Percentiles rank a stretch among this genome's conserved stretches.
phyloP scores from a whole-genome alignment of 2,113 vertebrate species.

The Xenus cinereus region DNA sequence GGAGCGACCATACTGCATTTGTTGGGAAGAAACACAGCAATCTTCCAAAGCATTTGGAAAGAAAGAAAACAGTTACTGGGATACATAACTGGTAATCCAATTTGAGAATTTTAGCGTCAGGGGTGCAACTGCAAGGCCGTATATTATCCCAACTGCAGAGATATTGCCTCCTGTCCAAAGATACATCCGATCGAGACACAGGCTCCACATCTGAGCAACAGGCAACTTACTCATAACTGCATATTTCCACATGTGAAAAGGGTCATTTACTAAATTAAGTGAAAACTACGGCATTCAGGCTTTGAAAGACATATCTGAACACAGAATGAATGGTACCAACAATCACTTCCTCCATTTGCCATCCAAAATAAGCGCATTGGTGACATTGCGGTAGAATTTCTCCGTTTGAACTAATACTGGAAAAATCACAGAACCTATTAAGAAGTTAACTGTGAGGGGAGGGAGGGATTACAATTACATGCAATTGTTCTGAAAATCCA shows the following conservation, averaged over 20 bases:
- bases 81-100: neutral
- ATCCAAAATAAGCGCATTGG: neutral
- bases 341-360: neutral
- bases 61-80: neutral
- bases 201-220: neutral
- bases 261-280: neutral
- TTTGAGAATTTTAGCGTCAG: neutral
- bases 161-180: neutral
- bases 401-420: neutral
- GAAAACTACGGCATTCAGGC: neutral
- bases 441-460: neutral
- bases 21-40: neutral
- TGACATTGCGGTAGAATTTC: neutral
- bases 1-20: accelerated
- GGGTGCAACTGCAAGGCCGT: accelerated
- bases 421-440: neutral
- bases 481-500: neutral
- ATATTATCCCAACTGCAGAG: neutral
- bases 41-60: neutral
- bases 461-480: neutral
- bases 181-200: neutral
- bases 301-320: neutral
- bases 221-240: accelerated
- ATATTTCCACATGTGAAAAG: accelerated
- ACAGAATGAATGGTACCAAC: neutral